phyloP scores from a whole-genome alignment of 23 tunicate genomes.

The Ciona savignyi region DNA sequence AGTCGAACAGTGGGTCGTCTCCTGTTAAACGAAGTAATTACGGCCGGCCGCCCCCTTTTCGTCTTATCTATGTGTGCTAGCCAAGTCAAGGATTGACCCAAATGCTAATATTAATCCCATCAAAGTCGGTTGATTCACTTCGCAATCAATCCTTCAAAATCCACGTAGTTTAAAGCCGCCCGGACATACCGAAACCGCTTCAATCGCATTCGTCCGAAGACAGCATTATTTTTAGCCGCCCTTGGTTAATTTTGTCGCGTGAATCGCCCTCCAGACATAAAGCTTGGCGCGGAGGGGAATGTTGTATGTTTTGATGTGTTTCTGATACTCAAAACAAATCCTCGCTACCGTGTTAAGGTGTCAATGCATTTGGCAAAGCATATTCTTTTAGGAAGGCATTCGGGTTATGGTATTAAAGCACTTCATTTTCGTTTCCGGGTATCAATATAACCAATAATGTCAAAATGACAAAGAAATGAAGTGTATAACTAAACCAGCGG shows the following conservation, averaged over 20 bases:
- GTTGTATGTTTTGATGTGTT: background rate
- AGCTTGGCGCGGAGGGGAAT: background rate
- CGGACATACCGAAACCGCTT: background rate
- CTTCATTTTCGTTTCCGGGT: too few species aligned
- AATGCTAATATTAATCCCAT: background rate
- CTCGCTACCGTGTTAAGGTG: too few species aligned
- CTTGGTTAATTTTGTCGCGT: background rate
- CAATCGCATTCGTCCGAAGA: background rate
- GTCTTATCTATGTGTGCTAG: background rate
- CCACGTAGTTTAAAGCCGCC: background rate
- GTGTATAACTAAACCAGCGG: too few species aligned
- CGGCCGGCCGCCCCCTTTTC: background rate
- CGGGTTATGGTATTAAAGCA: too few species aligned
- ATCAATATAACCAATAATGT: too few species aligned
- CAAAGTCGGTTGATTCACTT: background rate
- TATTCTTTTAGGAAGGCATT: too few species aligned
- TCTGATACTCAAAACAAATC: too few species aligned
- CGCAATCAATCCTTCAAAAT: background rate
- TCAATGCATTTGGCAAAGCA: too few species aligned
- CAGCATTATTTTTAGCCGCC: background rate
- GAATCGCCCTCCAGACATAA: background rate
- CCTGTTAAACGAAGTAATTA: background rate
- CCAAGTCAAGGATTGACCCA: background rate
- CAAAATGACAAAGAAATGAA: too few species aligned
- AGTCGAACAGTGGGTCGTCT: constrained; percentile 1